Evolutionary conservation across 2,888 invertebrate genomes (phyloP).

Genomic region (Pachycephus smyrnensis): DNA sequence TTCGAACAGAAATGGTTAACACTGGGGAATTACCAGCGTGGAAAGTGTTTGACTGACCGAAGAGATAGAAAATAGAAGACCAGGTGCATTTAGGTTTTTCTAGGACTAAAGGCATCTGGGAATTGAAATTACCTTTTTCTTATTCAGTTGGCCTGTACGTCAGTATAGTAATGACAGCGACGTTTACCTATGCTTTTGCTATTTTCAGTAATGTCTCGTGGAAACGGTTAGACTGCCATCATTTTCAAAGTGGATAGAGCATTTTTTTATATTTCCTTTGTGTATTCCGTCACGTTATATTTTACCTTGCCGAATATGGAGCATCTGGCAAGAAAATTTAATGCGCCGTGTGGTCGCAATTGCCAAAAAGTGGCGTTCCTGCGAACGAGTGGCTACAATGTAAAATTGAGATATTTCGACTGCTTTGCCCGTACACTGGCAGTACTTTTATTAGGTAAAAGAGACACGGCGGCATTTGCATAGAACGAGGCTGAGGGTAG

Average conservation of each 20-base stretch:
- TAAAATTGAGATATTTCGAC: background rate
- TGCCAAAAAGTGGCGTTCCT: background rate
- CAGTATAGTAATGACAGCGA: too few relatives aligned
- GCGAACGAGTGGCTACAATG: background rate
- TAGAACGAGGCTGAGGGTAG: slow-evolving; percentile 54
- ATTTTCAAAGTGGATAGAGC: background rate
- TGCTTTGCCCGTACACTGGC: slow-evolving; percentile 28
- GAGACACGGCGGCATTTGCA: slow-evolving; percentile 61
- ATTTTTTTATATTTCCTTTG: background rate
- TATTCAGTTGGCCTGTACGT: background rate
- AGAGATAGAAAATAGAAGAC: background rate
- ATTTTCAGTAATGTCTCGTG: too few relatives aligned
- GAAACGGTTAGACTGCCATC: too few relatives aligned
- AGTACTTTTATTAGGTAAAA: slow-evolving; percentile 63
- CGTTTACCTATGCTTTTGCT: too few relatives aligned
- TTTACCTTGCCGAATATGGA: background rate
- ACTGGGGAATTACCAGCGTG: background rate
- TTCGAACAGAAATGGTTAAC: background rate
- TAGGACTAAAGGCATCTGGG: background rate
- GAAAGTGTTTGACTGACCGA: background rate
- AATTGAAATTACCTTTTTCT: background rate
- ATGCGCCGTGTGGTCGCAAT: background rate
- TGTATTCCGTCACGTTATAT: background rate
- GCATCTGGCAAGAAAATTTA: background rate
- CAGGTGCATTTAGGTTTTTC: background rate